Evolutionary conservation across 1,140 invertebrate species (phyloP), one percentile per base, ranked within the genome.

Genomic region (Caenorhabditis brenneri): DNA sequence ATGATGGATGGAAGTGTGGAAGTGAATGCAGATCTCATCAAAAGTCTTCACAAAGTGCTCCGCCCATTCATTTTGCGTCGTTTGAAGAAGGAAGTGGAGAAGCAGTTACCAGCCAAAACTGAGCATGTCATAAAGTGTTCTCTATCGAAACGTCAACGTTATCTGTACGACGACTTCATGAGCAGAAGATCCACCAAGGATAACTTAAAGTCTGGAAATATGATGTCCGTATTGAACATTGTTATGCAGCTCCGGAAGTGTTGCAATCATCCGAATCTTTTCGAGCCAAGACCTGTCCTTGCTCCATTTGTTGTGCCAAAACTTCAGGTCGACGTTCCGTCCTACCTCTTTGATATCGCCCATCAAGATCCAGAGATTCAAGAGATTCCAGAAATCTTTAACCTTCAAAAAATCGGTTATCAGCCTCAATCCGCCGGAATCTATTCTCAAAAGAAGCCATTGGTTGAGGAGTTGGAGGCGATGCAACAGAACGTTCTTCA

Each of bases 131-230:
- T 99, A 16, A 94, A 96, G 94, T 99, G 97, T 92, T 93, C 95
- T 55, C 93, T 99, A 85, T 98, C 97, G 2, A 99, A 98, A 92
- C 92, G 98, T 46, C 98, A 99, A 91, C 93, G 97, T 85, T 99
- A 94, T 92, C 93, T 99, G 3, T 99, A 99, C 92, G 97, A 99
- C 92, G 98, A 99, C 91, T 99, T 99, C 91, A 99, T 99, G 97
- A 95, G 95, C 19, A 93, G 96, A 88, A 94, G 96, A 90, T 97
- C 96, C 91, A 99, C 98, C 19, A 95, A 94, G 90, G 97, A 99
- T 92, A 99, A 96, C 0, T 92, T 99, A 65, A 94, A 95, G n/a
- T 94, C 94, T 83, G 98, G 98, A 16, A 98, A 97, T 93, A 93
- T 99, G 89, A 93, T 99, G 87, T 98, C 96, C 91, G 97, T 99